These are phyloP conservation scores for Hoplostethus mediterraneus DNA, from an alignment of 2,797 vertebrate genomes.

Conservation along the genomic window DNA sequence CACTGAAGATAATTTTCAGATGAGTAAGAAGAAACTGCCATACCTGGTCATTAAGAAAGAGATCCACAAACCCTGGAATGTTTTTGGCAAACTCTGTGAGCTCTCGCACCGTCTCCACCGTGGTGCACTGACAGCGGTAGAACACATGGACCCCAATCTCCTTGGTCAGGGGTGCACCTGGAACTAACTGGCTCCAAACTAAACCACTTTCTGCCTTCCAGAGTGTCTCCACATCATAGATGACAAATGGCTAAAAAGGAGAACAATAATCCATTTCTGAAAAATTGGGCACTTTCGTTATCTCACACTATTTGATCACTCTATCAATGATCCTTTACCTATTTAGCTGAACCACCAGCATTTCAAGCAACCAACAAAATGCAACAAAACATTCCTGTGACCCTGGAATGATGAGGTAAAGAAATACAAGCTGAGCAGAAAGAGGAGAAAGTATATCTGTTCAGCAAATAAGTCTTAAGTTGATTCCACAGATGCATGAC, in stretches of 20 bases:
- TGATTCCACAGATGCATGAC: background rate
- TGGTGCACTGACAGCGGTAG: conserved; percentile 98
- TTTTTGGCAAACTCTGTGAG: conserved; percentile 99
- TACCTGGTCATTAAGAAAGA: conserved; percentile 97
- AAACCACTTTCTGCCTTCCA: conserved; percentile 97
- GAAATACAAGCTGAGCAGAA: background rate
- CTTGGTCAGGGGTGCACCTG: conserved; percentile 92
- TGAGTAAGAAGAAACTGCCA: background rate
- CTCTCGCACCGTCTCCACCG: conserved; percentile 96
- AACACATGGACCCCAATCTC: conserved; percentile 98
- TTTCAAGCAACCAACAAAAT: background rate
- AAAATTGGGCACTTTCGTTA: background rate
- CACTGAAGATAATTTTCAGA: background rate
- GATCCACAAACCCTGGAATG: conserved; percentile 95
- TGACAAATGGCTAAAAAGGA: conserved; percentile 94
- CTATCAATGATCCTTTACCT: background rate
- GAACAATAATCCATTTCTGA: conserved; percentile 1
- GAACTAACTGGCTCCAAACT: conserved; percentile 96
- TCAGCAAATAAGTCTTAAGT: too few species aligned
- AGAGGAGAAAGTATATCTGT: background rate
- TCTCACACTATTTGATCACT: background rate
- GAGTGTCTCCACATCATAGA: conserved; percentile 97
- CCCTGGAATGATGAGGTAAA: background rate
- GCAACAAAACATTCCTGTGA: background rate
- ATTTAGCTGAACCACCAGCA: too few species aligned